These are phyloP conservation scores for Vollenhovia emeryi DNA, from an alignment of 1,140 invertebrate species.

Conservation along the genomic window DNA sequence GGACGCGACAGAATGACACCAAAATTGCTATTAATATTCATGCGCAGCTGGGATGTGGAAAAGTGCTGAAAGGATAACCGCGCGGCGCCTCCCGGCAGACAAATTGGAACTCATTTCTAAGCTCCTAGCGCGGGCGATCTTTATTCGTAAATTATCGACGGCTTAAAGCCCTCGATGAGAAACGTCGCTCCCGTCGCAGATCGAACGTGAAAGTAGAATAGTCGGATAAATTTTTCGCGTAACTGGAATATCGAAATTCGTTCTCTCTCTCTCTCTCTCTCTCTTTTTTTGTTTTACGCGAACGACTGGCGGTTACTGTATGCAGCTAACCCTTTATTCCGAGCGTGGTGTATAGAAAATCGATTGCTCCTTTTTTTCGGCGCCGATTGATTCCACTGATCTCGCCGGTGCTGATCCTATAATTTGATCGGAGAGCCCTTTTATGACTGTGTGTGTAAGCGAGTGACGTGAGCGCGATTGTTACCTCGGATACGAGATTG, in stretches of 20 bases:
- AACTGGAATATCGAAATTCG: background rate
- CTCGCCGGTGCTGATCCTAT: conserved; percentile 52
- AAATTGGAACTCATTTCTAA: conserved; percentile 35
- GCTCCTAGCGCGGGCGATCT: background rate
- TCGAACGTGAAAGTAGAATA: background rate
- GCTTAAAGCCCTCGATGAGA: background rate
- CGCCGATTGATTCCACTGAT: conserved; percentile 59
- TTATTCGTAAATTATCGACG: conserved; percentile 7
- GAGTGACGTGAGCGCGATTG: conserved; percentile 61
- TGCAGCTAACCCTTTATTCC: background rate
- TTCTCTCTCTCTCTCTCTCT: too few relatives aligned
- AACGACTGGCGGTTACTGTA: background rate
- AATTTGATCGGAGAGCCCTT: conserved; percentile 64
- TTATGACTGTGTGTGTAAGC: conserved; percentile 63
- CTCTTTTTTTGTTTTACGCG: background rate
- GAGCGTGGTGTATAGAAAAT: conserved; percentile 6
- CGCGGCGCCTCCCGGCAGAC: conserved; percentile 15
- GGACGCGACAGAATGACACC: conserved; percentile 54
- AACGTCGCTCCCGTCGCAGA: background rate
- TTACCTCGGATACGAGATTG: conserved; percentile 71
- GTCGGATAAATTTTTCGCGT: background rate
- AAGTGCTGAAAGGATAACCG: conserved; percentile 54
- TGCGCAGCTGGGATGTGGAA: conserved; percentile 45
- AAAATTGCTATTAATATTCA: conserved; percentile 63
- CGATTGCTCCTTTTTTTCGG: conserved; percentile 39